phyloP scores from a whole-genome alignment of 1,140 invertebrate species.

The Macrosteles quadrilineatus region DNA sequence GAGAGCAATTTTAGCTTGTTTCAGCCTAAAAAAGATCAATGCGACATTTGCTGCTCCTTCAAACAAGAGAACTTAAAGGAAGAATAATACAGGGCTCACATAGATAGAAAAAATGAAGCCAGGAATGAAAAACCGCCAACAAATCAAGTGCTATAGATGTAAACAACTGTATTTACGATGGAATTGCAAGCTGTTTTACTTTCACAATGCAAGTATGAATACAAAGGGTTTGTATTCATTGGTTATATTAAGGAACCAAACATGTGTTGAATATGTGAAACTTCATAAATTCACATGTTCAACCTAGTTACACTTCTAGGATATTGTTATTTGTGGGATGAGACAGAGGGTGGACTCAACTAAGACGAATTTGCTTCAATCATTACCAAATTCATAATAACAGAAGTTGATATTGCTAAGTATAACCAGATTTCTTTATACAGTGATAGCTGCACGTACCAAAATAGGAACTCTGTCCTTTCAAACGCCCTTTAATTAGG shows the following conservation, averaged over 20 bases:
- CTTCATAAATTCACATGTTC: neutral
- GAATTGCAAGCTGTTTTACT: too few relatives aligned
- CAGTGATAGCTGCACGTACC: neutral
- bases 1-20: neutral
- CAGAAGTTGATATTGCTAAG: neutral
- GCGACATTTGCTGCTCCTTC: neutral
- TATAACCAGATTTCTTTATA: neutral
- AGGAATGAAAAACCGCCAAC: neutral
- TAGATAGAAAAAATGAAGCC: neutral
- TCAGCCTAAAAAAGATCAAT: neutral
- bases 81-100: neutral
- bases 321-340: neutral
- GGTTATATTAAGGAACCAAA: neutral
- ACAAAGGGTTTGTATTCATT: neutral
- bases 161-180: neutral
- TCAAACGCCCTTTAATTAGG: too few relatives aligned
- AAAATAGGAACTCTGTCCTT: neutral
- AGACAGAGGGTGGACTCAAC: neutral
- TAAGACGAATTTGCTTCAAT: neutral
- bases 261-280: neutral
- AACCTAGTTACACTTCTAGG: neutral
- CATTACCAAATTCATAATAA: neutral
- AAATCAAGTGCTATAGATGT: neutral
- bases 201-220: too few relatives aligned
- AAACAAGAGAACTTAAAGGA: neutral